Base-by-base conservation (phyloP, 2,888 invertebrate genomes). In the Dorcus parallelipipedus region DNA sequence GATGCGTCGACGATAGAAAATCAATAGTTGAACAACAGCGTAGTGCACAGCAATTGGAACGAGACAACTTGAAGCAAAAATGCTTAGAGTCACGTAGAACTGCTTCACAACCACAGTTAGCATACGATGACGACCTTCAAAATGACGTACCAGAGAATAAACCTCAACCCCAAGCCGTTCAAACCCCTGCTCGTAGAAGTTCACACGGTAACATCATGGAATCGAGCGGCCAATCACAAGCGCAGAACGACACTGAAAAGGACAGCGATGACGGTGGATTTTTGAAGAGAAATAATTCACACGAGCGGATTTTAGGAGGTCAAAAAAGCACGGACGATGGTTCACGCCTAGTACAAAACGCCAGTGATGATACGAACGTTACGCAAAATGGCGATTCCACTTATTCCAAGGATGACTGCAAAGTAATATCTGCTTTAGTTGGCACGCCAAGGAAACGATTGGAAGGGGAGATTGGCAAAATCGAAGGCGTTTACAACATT, bases 91-190 rank as follows among this genome's bases (percentile, higher is more conserved):
- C 78, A 6, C 78, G 85, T 68, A 76, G 86, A 47, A 84, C 87
- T 0, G 80, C 86, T 0, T 88, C 88, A 0, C 88, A 88, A 67
- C 88, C 88, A 1, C 88, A 88, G 67, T 78, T 88, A 3, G 78
- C 85, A 38, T 84, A 77, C 61, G 82, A 83, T 20, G 81, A 81
- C 45, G 81, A 81, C 49, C 64, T 64, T 9, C 67, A 68, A 33
- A 60, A 61, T 33, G 68, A 69, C 9, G 60, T 67, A 14, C 59
- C 59, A 6, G 67, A 68, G 33, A 67, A 66, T 59, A 62, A 66
- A 54, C 73, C 75, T 38, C 76, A 75, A 67, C 66, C 81, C 72
- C 67, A 67, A 54, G 60, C 79, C 75, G 49, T 76, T 76, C 64
- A 70, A 71, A 58, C 64, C 9, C 70, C 71, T 9, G 65, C 69